Base-by-base conservation (phyloP, 2,113 vertebrate genomes). In the Spea bombifrons region DNA sequence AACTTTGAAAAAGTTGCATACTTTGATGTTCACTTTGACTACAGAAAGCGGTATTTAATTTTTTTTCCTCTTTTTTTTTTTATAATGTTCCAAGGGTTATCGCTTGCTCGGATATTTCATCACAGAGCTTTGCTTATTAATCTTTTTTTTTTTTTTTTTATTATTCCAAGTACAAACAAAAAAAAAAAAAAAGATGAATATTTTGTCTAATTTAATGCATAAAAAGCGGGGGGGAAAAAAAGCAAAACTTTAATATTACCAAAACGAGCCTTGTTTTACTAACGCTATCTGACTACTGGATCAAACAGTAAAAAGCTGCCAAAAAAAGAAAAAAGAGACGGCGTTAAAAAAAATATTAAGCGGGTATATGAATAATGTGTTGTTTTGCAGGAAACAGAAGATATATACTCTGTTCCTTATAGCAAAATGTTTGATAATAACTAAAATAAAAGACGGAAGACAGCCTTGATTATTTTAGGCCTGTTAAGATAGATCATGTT, bases 1-100 rank as follows among this genome's bases (percentile, higher is more conserved):
- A 92, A 92, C 92, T 93, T 92, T 86, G 85, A 86, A 86, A 90
- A 91, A 93, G 89, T 92, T 88, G 83, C 85, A 85, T 83, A 86
- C 90, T 92, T 90, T 91, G 88, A 92, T 89, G 90, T 91, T 86
- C 73, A 3, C 81, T 86, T 88, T 85, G 83, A 84, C 82, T 86
- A 88, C 71, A 73, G 71, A 80, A 80, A 73, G 59, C 59, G 71
- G 47, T 73, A 80, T 80, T 71, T 71, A 13, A 89, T 91, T 87
- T 80, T 83, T 81, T 64, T 75, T 49, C 73, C 45, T 83, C 85
- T 84, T 86, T 85, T 86, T 87, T 59, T 13, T 3, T 59, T 59
- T 4, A 1, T 9, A 9, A 59, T 85, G 84, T 89, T 89, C 71
- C 55, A 81, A 66, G 84, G 4, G 50, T 69, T 47, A 67, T 82